Conservation (phyloP, 2,113 vertebrate species). For the Pseudorhombus dupliciocellatus region DNA sequence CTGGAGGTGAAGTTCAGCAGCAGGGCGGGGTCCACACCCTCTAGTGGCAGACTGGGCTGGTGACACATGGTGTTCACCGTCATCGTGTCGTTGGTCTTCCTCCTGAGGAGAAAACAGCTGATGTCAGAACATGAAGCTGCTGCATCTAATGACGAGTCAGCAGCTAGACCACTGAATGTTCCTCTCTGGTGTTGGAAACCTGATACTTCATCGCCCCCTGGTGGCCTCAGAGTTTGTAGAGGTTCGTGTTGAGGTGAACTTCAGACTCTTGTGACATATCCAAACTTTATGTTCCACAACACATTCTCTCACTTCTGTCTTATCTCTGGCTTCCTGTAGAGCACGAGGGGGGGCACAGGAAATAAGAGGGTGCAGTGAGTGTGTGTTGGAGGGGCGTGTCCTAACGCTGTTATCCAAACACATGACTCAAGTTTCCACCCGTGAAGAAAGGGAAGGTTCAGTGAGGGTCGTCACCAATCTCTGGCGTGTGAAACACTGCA, state of each 20-base stretch:
- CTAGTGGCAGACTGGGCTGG: conserved; percentile 82
- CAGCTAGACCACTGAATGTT: too few species aligned
- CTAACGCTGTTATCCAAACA: conserved; percentile 43
- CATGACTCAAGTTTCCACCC: conserved; percentile 46
- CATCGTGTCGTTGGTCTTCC: conserved; percentile 86
- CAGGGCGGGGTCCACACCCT: conserved; percentile 83
- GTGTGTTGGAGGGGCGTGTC: conserved; percentile 1
- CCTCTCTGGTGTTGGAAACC: too few species aligned
- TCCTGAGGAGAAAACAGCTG: conserved; percentile 53
- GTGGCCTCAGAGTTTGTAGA: too few species aligned
- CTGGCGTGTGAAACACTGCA: neutral
- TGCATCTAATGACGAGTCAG: too few species aligned
- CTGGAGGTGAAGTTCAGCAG: conserved; percentile 85
- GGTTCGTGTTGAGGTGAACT: too few species aligned
- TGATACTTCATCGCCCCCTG: too few species aligned
- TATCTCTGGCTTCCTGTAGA: conserved; percentile 52
- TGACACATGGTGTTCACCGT: conserved; percentile 87
- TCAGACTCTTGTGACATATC: too few species aligned
- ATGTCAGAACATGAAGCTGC: too few species aligned
- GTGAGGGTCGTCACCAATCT: neutral
- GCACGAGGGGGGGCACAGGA: conserved; percentile 57
- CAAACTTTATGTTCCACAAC: too few species aligned
- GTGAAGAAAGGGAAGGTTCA: conserved; percentile 1
- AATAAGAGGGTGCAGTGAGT: conserved; percentile 39
- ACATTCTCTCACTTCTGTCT: conserved; percentile 34